Evolutionary conservation across 92 coral and sea anemone species (phyloP).

Genomic region (Epizoanthus rinbou): DNA sequence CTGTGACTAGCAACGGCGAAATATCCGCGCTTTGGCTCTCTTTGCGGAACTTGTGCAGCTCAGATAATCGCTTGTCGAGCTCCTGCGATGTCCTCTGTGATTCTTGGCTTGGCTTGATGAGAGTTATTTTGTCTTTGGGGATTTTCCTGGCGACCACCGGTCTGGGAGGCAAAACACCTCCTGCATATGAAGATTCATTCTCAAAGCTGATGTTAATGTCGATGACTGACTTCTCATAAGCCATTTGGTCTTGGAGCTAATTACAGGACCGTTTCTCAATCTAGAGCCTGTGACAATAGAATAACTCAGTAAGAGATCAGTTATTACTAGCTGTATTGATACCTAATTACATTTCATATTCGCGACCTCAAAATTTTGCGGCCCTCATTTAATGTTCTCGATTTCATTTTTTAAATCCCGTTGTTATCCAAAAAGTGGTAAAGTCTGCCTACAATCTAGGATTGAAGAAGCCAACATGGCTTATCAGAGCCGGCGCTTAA

Average conservation of each 20-base stretch:
- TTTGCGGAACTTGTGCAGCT: slow-evolving; percentile 70
- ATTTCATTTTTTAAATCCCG: too few species aligned
- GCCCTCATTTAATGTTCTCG: too few species aligned
- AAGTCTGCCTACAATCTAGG: too few species aligned
- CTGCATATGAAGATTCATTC: slow-evolving; percentile 60
- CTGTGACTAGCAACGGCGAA: slow-evolving; percentile 35
- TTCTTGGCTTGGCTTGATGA: slow-evolving; percentile 78
- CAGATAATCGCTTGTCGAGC: slow-evolving; percentile 65
- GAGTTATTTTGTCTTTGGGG: slow-evolving; percentile 70
- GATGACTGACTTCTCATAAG: slow-evolving; percentile 81
- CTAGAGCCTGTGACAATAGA: neutral
- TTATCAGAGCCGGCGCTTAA: too few species aligned
- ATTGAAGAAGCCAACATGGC: too few species aligned
- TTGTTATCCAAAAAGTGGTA: too few species aligned
- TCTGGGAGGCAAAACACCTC: slow-evolving; percentile 50
- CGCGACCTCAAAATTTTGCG: too few species aligned
- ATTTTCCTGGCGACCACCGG: slow-evolving; percentile 60
- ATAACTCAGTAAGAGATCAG: neutral
- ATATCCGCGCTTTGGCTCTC: slow-evolving; percentile 65
- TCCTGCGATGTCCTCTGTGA: slow-evolving; percentile 66
- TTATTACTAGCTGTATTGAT: neutral
- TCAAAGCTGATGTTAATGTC: slow-evolving; percentile 87
- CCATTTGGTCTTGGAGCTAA: slow-evolving; percentile 21
- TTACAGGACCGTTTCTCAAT: neutral
- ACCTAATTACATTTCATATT: too few species aligned